phyloP scores from a whole-genome alignment of 2,888 invertebrate genomes.

The Hirtodrosophila cameraria region DNA sequence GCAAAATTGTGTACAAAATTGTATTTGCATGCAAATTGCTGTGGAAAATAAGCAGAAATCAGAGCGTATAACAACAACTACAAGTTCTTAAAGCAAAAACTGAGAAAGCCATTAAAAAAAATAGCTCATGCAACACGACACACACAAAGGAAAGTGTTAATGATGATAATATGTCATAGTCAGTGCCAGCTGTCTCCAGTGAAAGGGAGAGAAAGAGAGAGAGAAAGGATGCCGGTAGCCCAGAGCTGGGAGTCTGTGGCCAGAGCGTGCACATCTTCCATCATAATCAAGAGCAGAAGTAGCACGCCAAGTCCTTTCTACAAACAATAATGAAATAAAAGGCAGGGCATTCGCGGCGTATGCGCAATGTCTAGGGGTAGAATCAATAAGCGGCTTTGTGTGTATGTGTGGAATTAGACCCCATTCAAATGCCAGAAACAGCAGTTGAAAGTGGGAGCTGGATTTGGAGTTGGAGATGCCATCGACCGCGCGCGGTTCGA shows the following conservation, averaged over 20 bases:
- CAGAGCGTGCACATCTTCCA: conserved; percentile 54
- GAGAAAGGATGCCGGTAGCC: background rate
- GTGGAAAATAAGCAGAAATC: conserved; percentile 32
- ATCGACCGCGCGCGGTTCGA: conserved; percentile 53
- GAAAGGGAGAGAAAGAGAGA: background rate
- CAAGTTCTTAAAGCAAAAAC: conserved; percentile 3
- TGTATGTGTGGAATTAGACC: conserved; percentile 37
- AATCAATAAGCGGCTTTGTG: conserved; percentile 53
- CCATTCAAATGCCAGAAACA: conserved; percentile 39
- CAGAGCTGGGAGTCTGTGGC: conserved; percentile 20
- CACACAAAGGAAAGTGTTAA: conserved; percentile 66
- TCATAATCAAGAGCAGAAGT: conserved; percentile 49
- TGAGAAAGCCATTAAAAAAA: conserved; percentile 22
- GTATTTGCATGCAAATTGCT: conserved; percentile 65
- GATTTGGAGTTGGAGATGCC: background rate
- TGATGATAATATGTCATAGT: conserved; percentile 76
- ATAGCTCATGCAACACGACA: conserved; percentile 22
- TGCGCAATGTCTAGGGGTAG: conserved; percentile 44
- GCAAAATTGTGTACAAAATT: conserved; percentile 57
- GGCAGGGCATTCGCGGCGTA: conserved; percentile 43
- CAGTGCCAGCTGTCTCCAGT: conserved; percentile 59
- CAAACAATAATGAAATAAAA: conserved; percentile 17
- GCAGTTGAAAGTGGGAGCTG: no score
- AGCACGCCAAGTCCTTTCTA: conserved; percentile 8
- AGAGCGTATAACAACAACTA: conserved; percentile 23